Evolutionary conservation across 2,797 vertebrate genomes (phyloP).

Genomic region (Cynodonichthys magdalenae): DNA sequence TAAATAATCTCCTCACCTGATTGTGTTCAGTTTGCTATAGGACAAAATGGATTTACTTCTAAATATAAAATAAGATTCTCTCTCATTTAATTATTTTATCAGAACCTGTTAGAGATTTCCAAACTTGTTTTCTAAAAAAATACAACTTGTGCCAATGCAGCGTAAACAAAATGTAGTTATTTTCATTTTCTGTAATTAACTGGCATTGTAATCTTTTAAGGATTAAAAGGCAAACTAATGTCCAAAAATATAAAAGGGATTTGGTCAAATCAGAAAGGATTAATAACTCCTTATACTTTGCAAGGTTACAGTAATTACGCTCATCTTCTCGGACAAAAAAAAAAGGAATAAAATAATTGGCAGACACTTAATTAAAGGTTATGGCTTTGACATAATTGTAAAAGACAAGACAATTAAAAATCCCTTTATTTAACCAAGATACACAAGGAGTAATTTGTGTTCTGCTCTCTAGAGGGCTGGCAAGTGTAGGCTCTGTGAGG

Average conservation of each 20-base stretch:
- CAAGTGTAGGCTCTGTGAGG: constrained; percentile 54
- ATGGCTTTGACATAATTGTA: constrained; percentile 77
- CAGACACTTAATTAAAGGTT: constrained; percentile 81
- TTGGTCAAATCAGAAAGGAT: constrained; percentile 74
- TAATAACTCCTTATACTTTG: constrained; percentile 76
- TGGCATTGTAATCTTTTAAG: constrained; percentile 61
- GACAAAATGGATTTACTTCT: background rate
- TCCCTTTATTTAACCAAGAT: constrained; percentile 77
- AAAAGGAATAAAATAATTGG: constrained; percentile 71
- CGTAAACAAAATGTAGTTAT: constrained; percentile 35
- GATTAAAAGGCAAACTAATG: constrained; percentile 72
- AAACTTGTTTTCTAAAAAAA: constrained; percentile 7
- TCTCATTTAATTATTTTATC: background rate
- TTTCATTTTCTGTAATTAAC: constrained; percentile 65
- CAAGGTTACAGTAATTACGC: constrained; percentile 81
- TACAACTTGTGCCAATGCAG: constrained; percentile 28
- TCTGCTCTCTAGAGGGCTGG: constrained; percentile 58
- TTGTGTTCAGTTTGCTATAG: background rate
- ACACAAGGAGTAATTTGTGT: constrained; percentile 68
- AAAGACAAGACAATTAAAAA: constrained; percentile 84
- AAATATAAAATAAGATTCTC: background rate
- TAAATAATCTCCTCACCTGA: background rate
- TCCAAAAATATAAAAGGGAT: constrained; percentile 71
- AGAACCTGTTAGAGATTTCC: background rate
- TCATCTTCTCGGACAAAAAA: constrained; percentile 75